Conservation (phyloP, 2,888 invertebrate species). For the Biston betularia region DNA sequence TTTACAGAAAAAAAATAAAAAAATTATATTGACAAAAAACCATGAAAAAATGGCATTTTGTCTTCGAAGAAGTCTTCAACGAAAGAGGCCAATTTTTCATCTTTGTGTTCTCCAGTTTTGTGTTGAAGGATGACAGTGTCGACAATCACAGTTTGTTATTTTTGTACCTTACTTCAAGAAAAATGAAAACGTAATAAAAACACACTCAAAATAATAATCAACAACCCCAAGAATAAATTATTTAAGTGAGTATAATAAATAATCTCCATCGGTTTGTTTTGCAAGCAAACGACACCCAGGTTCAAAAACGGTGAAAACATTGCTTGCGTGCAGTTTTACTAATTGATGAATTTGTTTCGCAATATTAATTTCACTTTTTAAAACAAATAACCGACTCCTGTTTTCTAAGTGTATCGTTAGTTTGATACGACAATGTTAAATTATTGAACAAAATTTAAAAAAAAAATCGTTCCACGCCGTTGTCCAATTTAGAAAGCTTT, state of each 20-base stretch:
- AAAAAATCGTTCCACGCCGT: neutral
- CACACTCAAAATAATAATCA: neutral
- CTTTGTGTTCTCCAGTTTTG: no score
- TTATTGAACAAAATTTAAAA: no score
- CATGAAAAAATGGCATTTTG: no score
- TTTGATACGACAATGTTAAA: neutral
- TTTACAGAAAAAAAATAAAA: no score
- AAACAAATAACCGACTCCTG: constrained; percentile 1
- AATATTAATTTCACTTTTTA: constrained; percentile 10
- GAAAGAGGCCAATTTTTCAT: no score
- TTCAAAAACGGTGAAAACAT: constrained; percentile 28
- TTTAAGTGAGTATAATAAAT: neutral
- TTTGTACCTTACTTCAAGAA: no score
- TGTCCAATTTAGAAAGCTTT: constrained; percentile 3
- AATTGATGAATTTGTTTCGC: constrained; percentile 22
- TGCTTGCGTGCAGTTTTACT: constrained; percentile 36
- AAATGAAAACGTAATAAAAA: no score
- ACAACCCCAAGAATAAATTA: no score
- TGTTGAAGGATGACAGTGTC: no score
- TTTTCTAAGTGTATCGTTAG: neutral
- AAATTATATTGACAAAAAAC: no score
- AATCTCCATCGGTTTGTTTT: constrained; percentile 9
- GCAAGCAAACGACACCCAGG: constrained; percentile 8
- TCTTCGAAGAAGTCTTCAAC: no score
- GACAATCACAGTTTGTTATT: no score